Percentiles rank a stretch among this genome's conserved stretches.
phyloP scores from a whole-genome alignment of 1,140 invertebrate species.

The Phthorimaea operculella region DNA sequence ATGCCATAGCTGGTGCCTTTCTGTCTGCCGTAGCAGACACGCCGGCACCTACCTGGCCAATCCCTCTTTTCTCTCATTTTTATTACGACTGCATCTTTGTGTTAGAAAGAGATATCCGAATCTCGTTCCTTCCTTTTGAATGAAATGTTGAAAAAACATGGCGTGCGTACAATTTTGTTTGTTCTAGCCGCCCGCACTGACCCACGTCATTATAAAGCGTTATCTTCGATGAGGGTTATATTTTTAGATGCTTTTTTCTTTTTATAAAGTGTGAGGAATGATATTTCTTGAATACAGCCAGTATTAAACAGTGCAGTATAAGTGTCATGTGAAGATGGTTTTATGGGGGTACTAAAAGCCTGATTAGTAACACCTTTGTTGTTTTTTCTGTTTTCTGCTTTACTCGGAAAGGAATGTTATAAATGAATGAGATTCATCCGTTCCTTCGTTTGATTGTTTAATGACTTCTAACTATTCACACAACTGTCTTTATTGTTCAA shows the following conservation, averaged over 20 bases:
- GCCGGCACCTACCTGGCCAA: constrained; percentile 51
- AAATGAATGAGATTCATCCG: no score
- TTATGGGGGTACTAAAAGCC: neutral
- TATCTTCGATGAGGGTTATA: constrained; percentile 60
- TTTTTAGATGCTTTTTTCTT: constrained; percentile 49
- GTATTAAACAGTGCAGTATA: constrained; percentile 39
- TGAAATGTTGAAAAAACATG: constrained; percentile 56
- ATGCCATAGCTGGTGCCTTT: constrained; percentile 40
- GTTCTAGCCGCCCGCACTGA: constrained; percentile 60
- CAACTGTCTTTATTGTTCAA: no score
- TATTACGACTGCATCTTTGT: constrained; percentile 4
- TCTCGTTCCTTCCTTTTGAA: constrained; percentile 45
- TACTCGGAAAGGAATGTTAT: no score
- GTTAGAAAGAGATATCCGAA: constrained; percentile 22
- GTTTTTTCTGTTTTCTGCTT: no score
- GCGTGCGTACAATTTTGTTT: constrained; percentile 54
- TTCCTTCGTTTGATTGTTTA: no score
- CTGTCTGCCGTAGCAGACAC: constrained; percentile 54
- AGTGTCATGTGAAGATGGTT: constrained; percentile 2
- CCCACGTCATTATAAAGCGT: constrained; percentile 62
- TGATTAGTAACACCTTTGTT: no score
- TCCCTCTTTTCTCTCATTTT: constrained; percentile 35
- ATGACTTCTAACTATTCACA: no score
- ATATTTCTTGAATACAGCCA: constrained; percentile 55
- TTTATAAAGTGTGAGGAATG: constrained; percentile 52